Evolutionary conservation across 2,797 vertebrate genomes (phyloP), one percentile per base, ranked within the genome.

Genomic region (Acropternis orthonyx): DNA sequence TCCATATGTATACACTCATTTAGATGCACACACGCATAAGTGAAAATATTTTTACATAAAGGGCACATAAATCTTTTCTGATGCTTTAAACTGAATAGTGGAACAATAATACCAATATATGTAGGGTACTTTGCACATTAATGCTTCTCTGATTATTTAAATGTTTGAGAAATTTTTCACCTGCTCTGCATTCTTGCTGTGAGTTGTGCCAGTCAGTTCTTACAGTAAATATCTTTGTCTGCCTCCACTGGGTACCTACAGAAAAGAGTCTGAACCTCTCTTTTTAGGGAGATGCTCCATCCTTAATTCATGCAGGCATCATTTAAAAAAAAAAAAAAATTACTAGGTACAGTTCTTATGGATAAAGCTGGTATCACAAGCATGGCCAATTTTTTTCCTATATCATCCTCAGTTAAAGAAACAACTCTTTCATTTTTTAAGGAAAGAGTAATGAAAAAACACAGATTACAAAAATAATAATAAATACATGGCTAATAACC

Each of bases 281-380:
- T 46, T 49, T 1, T 26, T 61, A 51, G 13, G 24, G 41, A 81
- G n/a, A 8, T n/a, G 30, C 7, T 20, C 34, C 21, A 68, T 54
- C 13, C 17, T 75, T 51, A 44, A 61, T 4, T 66, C 14, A 69
- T 51, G 20, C 4, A 78, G 39, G 75, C 65, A 23, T 39, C 34
- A 5, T 2, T 0, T 21, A 9, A 1, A 41, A 44, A 6, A 8
- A 7, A 56, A 55, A 63, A 49, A 23, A 7, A n/a, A n/a, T n/a
- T n/a, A 7, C 6, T 49, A 49, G 0, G 0, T 39, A 52, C 10
- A 17, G 15, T 44, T 78, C n/a, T 41, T 61, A n/a, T 32, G 15
- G 37, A 41, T 58, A 71, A 80, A 21, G 8, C 6, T 59, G 14
- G 6, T 59, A 48, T 48, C 52, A 80, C 1, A 67, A 80, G 4